phyloP scores from a whole-genome alignment of 2,888 invertebrate genomes.

The Noctua fimbriata region DNA sequence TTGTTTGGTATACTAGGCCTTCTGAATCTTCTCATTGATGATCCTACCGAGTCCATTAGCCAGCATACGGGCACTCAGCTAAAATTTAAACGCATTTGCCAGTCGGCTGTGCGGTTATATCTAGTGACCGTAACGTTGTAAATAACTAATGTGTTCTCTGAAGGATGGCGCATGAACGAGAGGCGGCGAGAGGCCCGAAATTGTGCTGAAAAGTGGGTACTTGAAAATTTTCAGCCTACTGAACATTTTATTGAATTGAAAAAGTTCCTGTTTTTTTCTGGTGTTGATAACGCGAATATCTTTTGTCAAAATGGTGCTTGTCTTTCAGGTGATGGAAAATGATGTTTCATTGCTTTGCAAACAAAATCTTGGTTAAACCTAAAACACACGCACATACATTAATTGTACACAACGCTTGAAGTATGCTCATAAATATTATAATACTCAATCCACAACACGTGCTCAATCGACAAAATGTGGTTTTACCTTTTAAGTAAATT shows the following conservation, averaged over 20 bases:
- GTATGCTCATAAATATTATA: conserved; percentile 1
- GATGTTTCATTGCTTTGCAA: neutral
- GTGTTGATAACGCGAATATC: neutral
- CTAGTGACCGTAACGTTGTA: conserved; percentile 56
- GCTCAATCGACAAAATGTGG: neutral
- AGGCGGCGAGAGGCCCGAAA: conserved; percentile 32
- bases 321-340: neutral
- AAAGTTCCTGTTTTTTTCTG: neutral
- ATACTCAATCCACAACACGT: conserved; percentile 15
- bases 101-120: conserved; percentile 54
- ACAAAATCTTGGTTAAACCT: neutral
- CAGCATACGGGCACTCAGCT: conserved; percentile 52
- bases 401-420: conserved; percentile 1
- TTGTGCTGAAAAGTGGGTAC: conserved; percentile 27
- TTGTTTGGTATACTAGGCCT: neutral
- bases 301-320: neutral
- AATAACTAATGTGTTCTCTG: conserved; percentile 58
- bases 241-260: neutral
- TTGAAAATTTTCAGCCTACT: conserved; percentile 25
- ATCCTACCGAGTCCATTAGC: conserved; percentile 53
- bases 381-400: neutral
- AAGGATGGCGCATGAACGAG: conserved; percentile 45
- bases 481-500: conserved; percentile 28
- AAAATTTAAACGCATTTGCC: conserved; percentile 62
- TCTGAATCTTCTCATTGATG: conserved; percentile 16